Evolutionary conservation across 2,888 invertebrate species (phyloP).

Genomic region (Melanophora roralis): DNA sequence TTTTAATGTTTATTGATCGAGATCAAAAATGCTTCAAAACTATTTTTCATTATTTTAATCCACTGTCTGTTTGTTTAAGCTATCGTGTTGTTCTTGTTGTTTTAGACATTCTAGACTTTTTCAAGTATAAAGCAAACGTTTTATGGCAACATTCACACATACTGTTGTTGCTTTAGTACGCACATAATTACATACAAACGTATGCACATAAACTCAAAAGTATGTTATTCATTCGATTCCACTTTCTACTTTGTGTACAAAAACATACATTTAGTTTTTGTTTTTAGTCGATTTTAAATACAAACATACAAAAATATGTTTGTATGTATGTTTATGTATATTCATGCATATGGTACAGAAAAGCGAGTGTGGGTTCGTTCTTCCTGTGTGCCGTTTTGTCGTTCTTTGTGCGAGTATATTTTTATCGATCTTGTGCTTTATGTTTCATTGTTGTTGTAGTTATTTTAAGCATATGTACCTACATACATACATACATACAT

Average conservation of each 20-base stretch:
- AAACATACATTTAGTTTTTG: not conserved
- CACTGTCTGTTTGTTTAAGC: not conserved
- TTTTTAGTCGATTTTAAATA: not conserved
- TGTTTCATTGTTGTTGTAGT: conserved; percentile 43
- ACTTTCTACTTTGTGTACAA: conserved; percentile 13
- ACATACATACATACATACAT: not conserved
- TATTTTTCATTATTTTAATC: not conserved
- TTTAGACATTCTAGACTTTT: conserved; percentile 18
- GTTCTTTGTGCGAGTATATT: conserved; percentile 40
- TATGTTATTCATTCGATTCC: conserved; percentile 32
- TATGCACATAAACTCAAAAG: no score
- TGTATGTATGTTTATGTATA: conserved; percentile 6
- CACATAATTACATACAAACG: no score
- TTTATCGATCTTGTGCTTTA: conserved; percentile 62
- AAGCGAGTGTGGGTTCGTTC: conserved; percentile 52
- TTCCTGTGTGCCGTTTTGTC: conserved; percentile 46
- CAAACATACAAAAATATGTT: not conserved
- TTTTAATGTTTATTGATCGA: not conserved
- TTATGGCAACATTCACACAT: conserved; percentile 13
- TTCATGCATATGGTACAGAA: not conserved
- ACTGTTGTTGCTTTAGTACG: conserved; percentile 6
- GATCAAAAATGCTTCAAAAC: not conserved
- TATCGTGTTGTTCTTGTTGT: conserved; percentile 1
- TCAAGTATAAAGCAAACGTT: conserved; percentile 23
- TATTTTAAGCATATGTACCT: conserved; percentile 7